A percentile compares a stretch with the other conserved stretches of the same genome.
These are phyloP conservation scores for Ectropis crepuscularia DNA, from an alignment of 2,888 invertebrate genomes.

Conservation along the genomic window DNA sequence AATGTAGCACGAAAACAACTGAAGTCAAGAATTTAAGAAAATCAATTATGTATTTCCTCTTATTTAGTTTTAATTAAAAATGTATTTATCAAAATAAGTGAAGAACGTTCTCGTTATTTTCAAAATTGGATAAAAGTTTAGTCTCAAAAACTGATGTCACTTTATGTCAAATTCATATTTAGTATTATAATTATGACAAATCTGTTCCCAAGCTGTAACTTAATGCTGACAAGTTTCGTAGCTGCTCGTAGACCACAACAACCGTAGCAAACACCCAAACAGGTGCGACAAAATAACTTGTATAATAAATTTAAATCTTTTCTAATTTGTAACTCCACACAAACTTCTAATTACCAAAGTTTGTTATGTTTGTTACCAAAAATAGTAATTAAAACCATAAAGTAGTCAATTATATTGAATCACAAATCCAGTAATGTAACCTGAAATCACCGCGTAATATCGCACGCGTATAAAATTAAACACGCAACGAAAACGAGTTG, in stretches of 20 bases:
- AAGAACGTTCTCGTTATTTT: not conserved
- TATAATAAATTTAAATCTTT: conserved; percentile 19
- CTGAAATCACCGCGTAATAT: conserved; percentile 23
- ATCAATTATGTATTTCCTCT: no score
- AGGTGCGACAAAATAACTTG: not conserved
- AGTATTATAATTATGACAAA: no score
- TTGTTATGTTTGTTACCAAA: conserved; percentile 1
- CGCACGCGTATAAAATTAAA: conserved; percentile 55
- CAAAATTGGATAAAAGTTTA: no score
- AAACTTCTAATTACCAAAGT: not conserved
- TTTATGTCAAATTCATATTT: no score
- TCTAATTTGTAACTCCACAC: conserved; percentile 14
- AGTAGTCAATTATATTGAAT: no score
- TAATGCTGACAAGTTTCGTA: no score
- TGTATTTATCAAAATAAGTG: no score
- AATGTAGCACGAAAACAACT: not conserved
- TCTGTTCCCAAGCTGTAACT: no score
- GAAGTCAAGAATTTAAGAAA: not conserved
- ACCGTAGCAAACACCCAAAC: no score
- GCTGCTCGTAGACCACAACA: no score
- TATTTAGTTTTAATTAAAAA: no score
- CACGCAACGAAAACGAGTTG: conserved; percentile 58
- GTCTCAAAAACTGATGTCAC: no score
- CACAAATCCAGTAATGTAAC: conserved; percentile 4
- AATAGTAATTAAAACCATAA: conserved; percentile 13